phyloP scores from a whole-genome alignment of 2,888 invertebrate genomes.

The Sarcophaga subvicina region DNA sequence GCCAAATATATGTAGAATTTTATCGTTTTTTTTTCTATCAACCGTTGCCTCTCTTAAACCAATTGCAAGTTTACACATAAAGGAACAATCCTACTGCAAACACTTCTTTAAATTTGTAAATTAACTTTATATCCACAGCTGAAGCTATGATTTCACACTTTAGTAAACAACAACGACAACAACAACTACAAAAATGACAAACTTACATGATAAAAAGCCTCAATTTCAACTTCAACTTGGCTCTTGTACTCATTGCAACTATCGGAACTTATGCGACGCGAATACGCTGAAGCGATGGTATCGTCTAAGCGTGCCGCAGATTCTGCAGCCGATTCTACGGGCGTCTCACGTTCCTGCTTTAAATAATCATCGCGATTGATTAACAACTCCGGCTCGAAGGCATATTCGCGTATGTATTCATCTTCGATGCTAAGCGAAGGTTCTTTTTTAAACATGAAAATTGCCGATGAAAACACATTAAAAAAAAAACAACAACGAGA shows the following conservation, averaged over 20 bases:
- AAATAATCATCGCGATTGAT: conserved; percentile 78
- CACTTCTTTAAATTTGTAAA: too few relatives aligned
- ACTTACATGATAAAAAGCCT: conserved; percentile 81
- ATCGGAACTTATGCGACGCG: conserved; percentile 74
- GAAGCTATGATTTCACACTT: background rate
- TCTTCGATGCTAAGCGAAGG: conserved; percentile 71
- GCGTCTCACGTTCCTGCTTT: conserved; percentile 70
- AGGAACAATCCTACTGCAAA: too few relatives aligned
- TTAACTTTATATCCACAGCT: background rate
- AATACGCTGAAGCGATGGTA: conserved; percentile 52
- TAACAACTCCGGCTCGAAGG: conserved; percentile 80
- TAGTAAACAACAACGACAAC: background rate
- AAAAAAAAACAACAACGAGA: background rate
- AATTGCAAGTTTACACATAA: too few relatives aligned
- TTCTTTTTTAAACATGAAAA: conserved; percentile 75
- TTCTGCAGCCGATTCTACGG: conserved; percentile 75
- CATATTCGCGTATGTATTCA: conserved; percentile 80
- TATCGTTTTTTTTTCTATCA: too few relatives aligned
- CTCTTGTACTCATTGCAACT: conserved; percentile 76
- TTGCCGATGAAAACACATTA: conserved; percentile 7
- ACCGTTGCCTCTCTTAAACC: too few relatives aligned
- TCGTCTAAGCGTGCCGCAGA: conserved; percentile 59
- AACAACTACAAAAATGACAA: background rate
- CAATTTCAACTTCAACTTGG: conserved; percentile 80
- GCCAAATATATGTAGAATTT: too few relatives aligned